Percentiles rank a stretch among this genome's conserved stretches.
Evolutionary conservation across 2,797 vertebrate genomes (phyloP).

Genomic region (Microhierax caerulescens): DNA sequence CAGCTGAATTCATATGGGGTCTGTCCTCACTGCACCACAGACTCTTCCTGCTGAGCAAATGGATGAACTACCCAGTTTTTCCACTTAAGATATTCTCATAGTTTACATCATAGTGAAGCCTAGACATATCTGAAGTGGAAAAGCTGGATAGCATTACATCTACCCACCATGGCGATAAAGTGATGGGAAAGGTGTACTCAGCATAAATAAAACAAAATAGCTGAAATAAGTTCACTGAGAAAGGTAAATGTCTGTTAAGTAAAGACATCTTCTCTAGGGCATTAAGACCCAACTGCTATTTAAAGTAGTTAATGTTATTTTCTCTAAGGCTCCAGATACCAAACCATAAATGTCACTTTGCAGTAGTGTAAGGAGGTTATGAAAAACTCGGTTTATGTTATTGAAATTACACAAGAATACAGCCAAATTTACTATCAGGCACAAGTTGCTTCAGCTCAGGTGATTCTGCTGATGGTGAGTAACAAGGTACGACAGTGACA

Average conservation of each 20-base stretch:
- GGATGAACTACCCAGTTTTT: not conserved
- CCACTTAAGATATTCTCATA: not conserved
- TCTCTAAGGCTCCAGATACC: not conserved
- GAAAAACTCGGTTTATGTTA: not conserved
- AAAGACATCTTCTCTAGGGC: not conserved
- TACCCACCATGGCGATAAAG: not conserved
- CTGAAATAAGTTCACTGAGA: not conserved
- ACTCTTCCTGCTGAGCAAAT: not conserved
- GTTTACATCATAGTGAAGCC: not conserved
- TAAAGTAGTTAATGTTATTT: not conserved
- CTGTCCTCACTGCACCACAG: not conserved
- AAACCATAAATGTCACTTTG: not conserved
- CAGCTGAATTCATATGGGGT: not conserved
- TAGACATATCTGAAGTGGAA: not conserved
- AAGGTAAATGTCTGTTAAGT: not conserved
- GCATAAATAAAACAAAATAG: not conserved
- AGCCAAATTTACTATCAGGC: not conserved
- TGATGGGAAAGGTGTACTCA: not conserved
- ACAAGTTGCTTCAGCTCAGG: not conserved
- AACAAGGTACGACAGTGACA: not conserved
- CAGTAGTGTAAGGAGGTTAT: not conserved
- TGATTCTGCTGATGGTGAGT: not conserved
- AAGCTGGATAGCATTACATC: not conserved
- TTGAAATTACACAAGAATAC: not conserved
- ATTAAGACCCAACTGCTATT: not conserved